Evolutionary conservation across 2,113 vertebrate genomes (phyloP), one percentile per base, ranked within the genome.

Genomic region (Rallus limicola): DNA sequence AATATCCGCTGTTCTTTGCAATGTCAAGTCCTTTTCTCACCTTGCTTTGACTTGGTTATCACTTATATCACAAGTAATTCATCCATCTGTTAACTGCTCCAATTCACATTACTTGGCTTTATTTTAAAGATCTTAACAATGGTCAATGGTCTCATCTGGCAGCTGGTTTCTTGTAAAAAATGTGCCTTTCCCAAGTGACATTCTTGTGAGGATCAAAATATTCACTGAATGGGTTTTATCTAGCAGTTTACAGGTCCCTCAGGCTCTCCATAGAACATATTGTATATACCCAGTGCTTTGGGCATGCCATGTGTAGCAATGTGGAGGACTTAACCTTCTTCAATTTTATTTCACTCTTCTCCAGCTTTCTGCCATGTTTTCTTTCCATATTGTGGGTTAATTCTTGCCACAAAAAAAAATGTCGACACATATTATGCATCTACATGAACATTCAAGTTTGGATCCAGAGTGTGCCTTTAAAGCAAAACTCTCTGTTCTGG

Each of bases 11-110:
- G 93, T 96, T 96, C 96, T 97, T 96, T 97, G 85, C 96, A 96
- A 96, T 96, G 96, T 97, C 96, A 96, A 97, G 96, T 96, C 96
- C 96, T 96, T 97, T 97, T 96, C 95, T 97, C 96, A 96, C 96
- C 96, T 97, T 96, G 96, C 92, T 94, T 97, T 97, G 96, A 97
- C 96, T 97, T 96, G 96, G 96, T 96, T 97, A 96, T 97, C 96
- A 97, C 96, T 96, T 96, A 93, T 97, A 97, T 95, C 95, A 96
- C 96, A 97, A 97, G 96, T 96, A 97, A 97, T 96, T 96, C 93
- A 96, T 97, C 96, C 96, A 96, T 96, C 96, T 97, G 96, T 96
- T 97, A 97, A 95, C 95, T 96, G 95, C 91, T 96, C 91, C 92
- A 89, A 96, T 97, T 96, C 96, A 97, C 93, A 96, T 96, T 96